These are phyloP conservation scores for Notarius quadriscutis DNA, from an alignment of 2,113 vertebrate genomes.

Conservation along the genomic window DNA sequence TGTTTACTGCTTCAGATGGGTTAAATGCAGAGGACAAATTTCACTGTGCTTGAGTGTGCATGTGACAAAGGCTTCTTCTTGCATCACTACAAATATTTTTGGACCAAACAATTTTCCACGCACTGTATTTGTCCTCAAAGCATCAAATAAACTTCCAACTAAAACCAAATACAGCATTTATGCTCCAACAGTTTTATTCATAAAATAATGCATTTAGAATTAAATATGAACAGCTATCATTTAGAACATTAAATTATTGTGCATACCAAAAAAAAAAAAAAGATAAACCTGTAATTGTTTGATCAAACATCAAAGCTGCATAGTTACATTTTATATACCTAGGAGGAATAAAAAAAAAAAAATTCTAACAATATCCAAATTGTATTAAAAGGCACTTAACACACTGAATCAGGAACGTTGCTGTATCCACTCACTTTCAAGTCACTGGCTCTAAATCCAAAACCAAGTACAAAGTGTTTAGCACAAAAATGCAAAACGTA, in stretches of 20 bases:
- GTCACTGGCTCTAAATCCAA: neutral
- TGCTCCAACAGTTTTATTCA: conserved; percentile 30
- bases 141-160: neutral
- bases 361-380: conserved; percentile 25
- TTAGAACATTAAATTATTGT: conserved; percentile 39
- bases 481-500: neutral
- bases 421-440: neutral
- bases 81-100: too few species aligned
- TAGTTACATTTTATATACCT: conserved; percentile 30
- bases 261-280: conserved; percentile 38
- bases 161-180: neutral
- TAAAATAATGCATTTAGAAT: conserved; percentile 43
- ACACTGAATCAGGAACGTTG: neutral
- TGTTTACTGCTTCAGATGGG: too few species aligned
- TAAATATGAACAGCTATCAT: conserved; percentile 46
- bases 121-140: neutral
- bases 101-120: neutral
- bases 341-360: neutral
- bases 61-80: too few species aligned
- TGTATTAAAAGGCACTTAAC: conserved; percentile 46
- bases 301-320: conserved; percentile 34
- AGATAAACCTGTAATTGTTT: neutral
- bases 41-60: too few species aligned
- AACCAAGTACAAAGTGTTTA: neutral
- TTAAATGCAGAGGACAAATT: too few species aligned